Conservation (phyloP, 2,797 vertebrate species). For the Cynodonichthys magdalenae region DNA sequence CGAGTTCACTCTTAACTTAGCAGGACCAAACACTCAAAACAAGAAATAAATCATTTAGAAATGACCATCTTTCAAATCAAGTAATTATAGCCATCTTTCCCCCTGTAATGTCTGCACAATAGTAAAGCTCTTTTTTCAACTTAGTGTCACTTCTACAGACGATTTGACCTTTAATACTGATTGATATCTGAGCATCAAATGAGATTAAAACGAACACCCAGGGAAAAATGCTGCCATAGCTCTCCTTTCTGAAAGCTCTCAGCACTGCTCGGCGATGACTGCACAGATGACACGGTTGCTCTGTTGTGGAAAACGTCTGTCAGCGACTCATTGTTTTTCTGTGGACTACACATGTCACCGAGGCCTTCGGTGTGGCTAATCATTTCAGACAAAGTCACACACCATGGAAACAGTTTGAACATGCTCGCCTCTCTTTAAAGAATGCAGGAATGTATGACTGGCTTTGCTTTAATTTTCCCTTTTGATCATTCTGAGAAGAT, state of each 20-base stretch:
- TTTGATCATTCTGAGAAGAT: background rate
- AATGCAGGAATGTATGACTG: constrained; percentile 36
- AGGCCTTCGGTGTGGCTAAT: constrained; percentile 15
- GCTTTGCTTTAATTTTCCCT: constrained; percentile 28
- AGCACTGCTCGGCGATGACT: constrained; percentile 35
- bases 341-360: constrained; percentile 44
- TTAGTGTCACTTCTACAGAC: background rate
- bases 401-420: constrained; percentile 43
- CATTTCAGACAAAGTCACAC: constrained; percentile 23
- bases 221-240: background rate
- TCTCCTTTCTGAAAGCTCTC: constrained; percentile 18
- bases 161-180: background rate
- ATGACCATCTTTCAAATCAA: background rate
- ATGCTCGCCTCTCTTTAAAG: background rate
- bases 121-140: background rate
- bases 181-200: background rate
- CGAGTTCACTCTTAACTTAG: constrained; percentile 47
- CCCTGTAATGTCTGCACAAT: background rate
- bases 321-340: constrained; percentile 54
- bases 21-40: constrained; percentile 31
- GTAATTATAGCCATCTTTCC: background rate
- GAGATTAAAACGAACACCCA: background rate
- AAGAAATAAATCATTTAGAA: constrained; percentile 10
- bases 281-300: constrained; percentile 39
- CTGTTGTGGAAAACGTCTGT: constrained; percentile 65